Evolutionary conservation across 1,140 invertebrate genomes (phyloP), one percentile per base, ranked within the genome.

Genomic region (Hypsibius dujardini): DNA sequence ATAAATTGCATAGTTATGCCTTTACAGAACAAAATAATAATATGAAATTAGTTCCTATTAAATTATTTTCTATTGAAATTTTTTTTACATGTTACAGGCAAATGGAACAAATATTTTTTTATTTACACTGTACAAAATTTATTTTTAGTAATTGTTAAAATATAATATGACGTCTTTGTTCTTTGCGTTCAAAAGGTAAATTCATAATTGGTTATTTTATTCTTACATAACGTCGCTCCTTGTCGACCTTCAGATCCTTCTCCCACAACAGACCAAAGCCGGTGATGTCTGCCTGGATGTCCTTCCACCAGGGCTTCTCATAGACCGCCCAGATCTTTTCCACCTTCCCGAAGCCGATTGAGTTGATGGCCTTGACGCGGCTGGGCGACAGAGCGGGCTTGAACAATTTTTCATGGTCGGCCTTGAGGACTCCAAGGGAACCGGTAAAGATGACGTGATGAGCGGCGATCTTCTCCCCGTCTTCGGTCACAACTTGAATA

Each of bases 381-480:
- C n/a, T 7, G 7, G 7, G 7, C 7, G 50, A 56, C 50, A 56
- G n/a, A 56, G 7, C n/a, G 50, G 50, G 50, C 7, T 7, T 12
- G n/a, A 56, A 56, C 50, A 56, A n/a, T 56, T 7, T 56, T 12
- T 7, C 50, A n/a, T 56, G 50, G n/a, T n/a, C n/a, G 50, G 50
- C 50, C n/a, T 56, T 56, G 7, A 56, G 50, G 7, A 56, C 50
- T 56, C 50, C 50, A 7, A 56, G n/a, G 7, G 50, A 56, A n/a
- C 50, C 50, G 50, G 50, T 56, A 56, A 56, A 56, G 50, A 56
- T 56, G 50, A 56, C 50, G 50, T 56, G 50, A n/a, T 56, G 50
- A 7, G 50, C 50, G 7, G 7, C n/a, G n/a, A 56, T 56, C n/a
- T 56, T 56, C 7, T 7, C n/a, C 50, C 50, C 50, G 50, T 56